These are phyloP conservation scores for Chionis minor DNA, from an alignment of 2,113 vertebrate species.

Conservation along the genomic window DNA sequence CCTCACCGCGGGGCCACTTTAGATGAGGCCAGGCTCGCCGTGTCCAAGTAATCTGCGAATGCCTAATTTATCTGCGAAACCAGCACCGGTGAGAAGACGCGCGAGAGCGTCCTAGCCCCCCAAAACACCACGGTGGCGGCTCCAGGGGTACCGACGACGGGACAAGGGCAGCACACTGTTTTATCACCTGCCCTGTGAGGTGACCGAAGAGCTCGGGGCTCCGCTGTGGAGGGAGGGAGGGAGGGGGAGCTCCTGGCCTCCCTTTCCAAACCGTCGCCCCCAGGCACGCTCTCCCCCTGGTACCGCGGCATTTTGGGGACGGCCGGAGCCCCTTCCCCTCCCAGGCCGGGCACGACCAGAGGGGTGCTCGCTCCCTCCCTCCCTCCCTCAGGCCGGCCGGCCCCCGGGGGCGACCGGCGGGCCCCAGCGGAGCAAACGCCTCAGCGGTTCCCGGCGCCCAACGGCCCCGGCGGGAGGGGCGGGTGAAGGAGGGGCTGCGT, in stretches of 20 bases:
- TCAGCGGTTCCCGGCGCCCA: neutral
- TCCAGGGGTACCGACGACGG: neutral
- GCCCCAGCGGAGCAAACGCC: neutral
- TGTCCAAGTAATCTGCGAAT: neutral
- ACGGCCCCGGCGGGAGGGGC: neutral
- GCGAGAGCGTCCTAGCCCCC: neutral
- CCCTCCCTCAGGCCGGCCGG: too few relatives aligned
- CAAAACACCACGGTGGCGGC: rapidly evolving
- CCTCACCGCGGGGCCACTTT: neutral
- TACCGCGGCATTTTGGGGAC: neutral
- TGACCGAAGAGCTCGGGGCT: neutral
- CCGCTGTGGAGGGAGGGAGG: neutral
- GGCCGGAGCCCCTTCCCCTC: neutral
- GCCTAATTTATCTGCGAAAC: neutral
- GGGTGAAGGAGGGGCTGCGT: neutral
- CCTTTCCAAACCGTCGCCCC: neutral
- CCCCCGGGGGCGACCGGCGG: neutral
- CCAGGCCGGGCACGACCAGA: neutral
- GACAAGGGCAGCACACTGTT: neutral
- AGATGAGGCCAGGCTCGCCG: neutral
- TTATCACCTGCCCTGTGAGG: neutral
- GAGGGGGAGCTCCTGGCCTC: neutral
- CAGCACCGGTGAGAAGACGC: neutral
- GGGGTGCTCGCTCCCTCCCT: too few relatives aligned
- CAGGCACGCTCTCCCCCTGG: neutral